Evolutionary conservation across 2,113 vertebrate species (phyloP).

Genomic region (Cyprichromis sp.): DNA sequence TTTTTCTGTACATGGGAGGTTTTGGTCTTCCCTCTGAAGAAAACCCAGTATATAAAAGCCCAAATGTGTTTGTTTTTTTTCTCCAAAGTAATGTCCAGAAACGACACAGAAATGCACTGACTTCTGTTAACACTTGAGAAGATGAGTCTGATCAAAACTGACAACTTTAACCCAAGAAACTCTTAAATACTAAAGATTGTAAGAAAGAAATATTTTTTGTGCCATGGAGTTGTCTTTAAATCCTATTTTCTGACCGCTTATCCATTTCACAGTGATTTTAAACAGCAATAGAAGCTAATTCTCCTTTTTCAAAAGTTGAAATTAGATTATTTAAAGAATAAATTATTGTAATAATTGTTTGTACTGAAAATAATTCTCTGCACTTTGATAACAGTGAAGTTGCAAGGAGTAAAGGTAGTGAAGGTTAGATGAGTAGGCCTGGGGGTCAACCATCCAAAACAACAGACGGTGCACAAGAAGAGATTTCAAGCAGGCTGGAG

Average conservation of each 20-base stretch:
- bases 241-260: not conserved
- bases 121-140: not conserved
- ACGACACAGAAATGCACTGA: not conserved
- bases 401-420: not conserved
- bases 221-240: not conserved
- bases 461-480: not conserved
- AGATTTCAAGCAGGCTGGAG: not conserved
- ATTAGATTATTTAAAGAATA: not conserved
- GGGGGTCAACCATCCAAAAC: not conserved
- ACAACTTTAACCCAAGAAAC: not conserved
- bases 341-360: not conserved
- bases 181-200: not conserved
- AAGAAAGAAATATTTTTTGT: not conserved
- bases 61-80: fast-evolving
- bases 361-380: not conserved
- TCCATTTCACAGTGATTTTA: not conserved
- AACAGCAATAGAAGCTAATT: not conserved
- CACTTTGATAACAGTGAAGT: not conserved
- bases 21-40: not conserved
- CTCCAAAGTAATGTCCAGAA: not conserved
- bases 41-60: not conserved
- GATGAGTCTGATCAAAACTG: not conserved
- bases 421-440: not conserved
- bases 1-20: not conserved
- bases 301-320: not conserved